phyloP scores from a whole-genome alignment of 2,888 invertebrate species.

The Rhagium mordax region DNA sequence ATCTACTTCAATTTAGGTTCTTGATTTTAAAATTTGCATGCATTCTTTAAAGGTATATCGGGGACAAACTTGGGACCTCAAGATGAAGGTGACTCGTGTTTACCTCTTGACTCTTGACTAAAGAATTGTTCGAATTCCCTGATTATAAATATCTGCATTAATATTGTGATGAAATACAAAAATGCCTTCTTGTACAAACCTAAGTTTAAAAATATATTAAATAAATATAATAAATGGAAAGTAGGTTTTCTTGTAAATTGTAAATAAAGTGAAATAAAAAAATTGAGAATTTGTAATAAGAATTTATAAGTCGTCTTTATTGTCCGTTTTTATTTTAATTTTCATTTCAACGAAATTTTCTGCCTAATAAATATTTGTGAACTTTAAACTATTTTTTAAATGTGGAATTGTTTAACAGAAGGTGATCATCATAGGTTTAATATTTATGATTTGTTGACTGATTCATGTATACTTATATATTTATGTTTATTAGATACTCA shows the following conservation, averaged over 20 bases:
- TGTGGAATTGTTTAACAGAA: not conserved
- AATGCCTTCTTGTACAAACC: not conserved
- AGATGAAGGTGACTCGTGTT: too few species aligned
- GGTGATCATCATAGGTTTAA: not conserved
- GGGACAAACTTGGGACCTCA: too few species aligned
- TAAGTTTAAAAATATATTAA: not conserved
- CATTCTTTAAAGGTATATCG: too few species aligned
- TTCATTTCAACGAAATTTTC: not conserved
- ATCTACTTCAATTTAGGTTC: too few species aligned
- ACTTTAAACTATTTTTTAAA: not conserved
- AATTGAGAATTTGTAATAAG: not conserved
- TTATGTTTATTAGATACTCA: not conserved
- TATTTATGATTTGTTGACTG: constrained; percentile 11
- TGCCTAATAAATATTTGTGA: not conserved
- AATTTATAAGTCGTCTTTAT: not conserved
- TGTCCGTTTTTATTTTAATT: not conserved
- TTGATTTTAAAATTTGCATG: too few species aligned
- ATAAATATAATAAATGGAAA: not conserved
- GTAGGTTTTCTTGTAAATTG: not conserved
- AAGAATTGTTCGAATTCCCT: too few species aligned
- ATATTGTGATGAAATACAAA: too few species aligned
- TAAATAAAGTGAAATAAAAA: not conserved
- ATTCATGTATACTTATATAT: constrained; percentile 9
- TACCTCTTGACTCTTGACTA: too few species aligned
- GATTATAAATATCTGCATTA: too few species aligned